Percentiles rank a stretch among this genome's conserved stretches.
These are phyloP conservation scores for Chloebia gouldiae DNA, from an alignment of 2,113 vertebrate genomes.

Conservation along the genomic window DNA sequence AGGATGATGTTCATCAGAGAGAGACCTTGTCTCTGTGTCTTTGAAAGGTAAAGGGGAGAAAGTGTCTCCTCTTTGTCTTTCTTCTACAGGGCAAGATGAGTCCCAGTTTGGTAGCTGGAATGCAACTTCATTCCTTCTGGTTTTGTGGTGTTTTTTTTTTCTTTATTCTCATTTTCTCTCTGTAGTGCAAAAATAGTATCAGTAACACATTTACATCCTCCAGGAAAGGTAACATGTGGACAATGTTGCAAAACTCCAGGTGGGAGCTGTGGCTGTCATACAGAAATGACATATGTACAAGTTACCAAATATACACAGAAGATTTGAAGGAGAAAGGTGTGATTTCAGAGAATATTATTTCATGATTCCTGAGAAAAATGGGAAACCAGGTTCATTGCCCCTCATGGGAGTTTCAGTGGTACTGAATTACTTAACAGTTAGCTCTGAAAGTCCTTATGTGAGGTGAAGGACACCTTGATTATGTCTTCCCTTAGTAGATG, in stretches of 20 bases:
- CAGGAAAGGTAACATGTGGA: slow-evolving; percentile 78
- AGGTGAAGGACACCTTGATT: not conserved
- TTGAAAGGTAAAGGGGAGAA: not conserved
- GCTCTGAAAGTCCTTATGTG: not conserved
- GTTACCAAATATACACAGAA: slow-evolving; percentile 79
- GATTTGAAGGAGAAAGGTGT: slow-evolving; percentile 79
- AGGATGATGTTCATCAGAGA: not conserved
- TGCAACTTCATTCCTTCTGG: slow-evolving; percentile 63
- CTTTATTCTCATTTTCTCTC: slow-evolving; percentile 53
- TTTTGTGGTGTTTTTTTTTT: slow-evolving; percentile 4
- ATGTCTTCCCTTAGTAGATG: not conserved
- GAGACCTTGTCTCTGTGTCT: not conserved
- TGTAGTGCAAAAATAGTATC: slow-evolving; percentile 75
- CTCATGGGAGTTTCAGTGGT: slow-evolving; percentile 44
- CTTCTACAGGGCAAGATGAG: not conserved
- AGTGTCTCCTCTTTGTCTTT: not conserved
- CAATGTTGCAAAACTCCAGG: slow-evolving; percentile 82
- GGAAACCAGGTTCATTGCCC: slow-evolving; percentile 66
- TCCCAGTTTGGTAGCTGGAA: slow-evolving; percentile 44
- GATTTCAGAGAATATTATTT: slow-evolving; percentile 72
- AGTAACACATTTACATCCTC: slow-evolving; percentile 75
- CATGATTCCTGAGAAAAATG: slow-evolving; percentile 61
- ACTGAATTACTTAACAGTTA: not conserved
- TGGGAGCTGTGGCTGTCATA: slow-evolving; percentile 80
- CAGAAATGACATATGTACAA: slow-evolving; percentile 82